Conservation (phyloP, 2,797 vertebrate genomes). For the Lutjanus argentimaculatus region DNA sequence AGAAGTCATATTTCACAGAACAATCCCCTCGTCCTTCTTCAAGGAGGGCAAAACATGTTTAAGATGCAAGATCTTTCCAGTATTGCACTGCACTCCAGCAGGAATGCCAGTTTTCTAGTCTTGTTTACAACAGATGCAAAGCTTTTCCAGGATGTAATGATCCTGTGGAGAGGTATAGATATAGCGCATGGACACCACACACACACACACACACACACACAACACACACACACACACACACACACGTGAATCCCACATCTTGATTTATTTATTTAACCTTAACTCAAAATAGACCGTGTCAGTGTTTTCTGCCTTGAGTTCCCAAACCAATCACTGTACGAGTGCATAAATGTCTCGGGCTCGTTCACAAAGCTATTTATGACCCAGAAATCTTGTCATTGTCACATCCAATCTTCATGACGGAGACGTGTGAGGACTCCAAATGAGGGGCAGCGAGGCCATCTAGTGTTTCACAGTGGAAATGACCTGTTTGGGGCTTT, state of each 20-base stretch:
- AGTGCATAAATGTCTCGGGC: too few species aligned
- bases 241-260: neutral
- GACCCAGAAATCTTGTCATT: neutral
- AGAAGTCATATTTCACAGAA: neutral
- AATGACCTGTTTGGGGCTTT: too few species aligned
- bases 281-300: neutral
- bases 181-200: neutral
- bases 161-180: neutral
- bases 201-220: neutral
- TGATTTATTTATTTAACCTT: neutral
- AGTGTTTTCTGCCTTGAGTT: neutral
- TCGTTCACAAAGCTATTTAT: neutral
- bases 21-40: neutral
- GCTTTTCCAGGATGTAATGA: neutral
- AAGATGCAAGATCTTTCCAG: neutral
- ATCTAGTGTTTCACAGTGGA: slow-evolving; percentile 34
- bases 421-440: slow-evolving; percentile 1
- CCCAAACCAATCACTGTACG: neutral
- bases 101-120: neutral
- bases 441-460: slow-evolving; percentile 24
- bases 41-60: neutral
- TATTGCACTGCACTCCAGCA: neutral
- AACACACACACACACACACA: neutral
- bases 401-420: neutral
- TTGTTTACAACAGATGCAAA: neutral